Evolutionary conservation across 30 jellyfish, hydroid and myxozoan species (phyloP), one percentile per base, ranked within the genome.

Genomic region (Pseudorhiza aurosa): DNA sequence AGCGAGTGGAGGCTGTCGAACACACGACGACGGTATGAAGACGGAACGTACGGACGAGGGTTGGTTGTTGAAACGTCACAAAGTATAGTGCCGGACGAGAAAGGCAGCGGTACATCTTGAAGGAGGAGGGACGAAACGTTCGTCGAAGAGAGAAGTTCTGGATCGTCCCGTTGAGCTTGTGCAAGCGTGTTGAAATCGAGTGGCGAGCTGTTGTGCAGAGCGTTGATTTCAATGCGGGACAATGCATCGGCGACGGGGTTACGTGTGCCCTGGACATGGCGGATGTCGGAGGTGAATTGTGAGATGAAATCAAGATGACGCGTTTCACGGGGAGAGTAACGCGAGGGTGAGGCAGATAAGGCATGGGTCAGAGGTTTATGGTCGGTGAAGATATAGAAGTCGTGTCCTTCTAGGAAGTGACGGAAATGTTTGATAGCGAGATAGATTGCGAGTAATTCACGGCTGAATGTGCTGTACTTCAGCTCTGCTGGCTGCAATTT

Each of bases 1-100:
- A 59, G 70, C 10, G 32, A 29, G 44, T 77, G 80, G 3, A 77
- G 44, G 4, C 45, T 53, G 64, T 77, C 81, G 35, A 77, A 58
- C 21, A 77, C 31, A 22, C 1, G 56, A 22, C 58, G 89, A 1
- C 72, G 35, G 42, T 1, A 77, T 2, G 81, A 2, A 22, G 81
- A 17, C 12, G 89, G 89, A 60, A 59, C 81, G 19, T 58, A 62
- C 39, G 89, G 89, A n/a, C 72, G 80, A 11, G 89, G 83, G 24
- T 39, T 37, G 8, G 72, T 15, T 2, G 65, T 33, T 21, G 88
- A 53, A 14, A 40, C n/a, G 31, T 75, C 88, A 56, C 81, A 75
- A 40, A 77, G 53, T 2, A 77, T 26, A 1, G 89, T 36, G 14
- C 81, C 80, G 12, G 80, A 8, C 9, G 81, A 49, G 1, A 32